Conservation (phyloP, 2,888 invertebrate species). For the Lumbricus terrestris region DNA sequence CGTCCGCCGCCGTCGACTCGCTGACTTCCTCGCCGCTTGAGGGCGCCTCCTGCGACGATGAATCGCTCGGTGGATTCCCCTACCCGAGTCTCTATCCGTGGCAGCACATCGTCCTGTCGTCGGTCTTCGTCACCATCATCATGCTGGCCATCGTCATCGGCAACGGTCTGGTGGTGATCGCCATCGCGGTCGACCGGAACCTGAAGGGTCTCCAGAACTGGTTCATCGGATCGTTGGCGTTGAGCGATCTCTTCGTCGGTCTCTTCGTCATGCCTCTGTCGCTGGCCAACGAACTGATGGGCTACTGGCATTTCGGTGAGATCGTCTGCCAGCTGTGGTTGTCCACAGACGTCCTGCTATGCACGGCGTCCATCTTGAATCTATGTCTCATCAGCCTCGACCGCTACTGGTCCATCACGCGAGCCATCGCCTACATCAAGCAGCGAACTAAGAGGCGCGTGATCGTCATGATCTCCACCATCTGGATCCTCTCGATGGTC, state of each 20-base stretch:
- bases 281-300: slow-evolving; percentile 92
- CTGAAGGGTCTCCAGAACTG: slow-evolving; percentile 94
- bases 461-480: slow-evolving; percentile 87
- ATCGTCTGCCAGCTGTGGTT: slow-evolving; percentile 61
- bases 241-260: slow-evolving; percentile 91
- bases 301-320: slow-evolving; percentile 67
- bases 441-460: slow-evolving; percentile 87
- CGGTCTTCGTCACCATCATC: slow-evolving; percentile 68
- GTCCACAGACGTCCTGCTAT: slow-evolving; percentile 59
- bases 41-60: not conserved
- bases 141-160: slow-evolving; percentile 77
- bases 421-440: slow-evolving; percentile 87
- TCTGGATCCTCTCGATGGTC: slow-evolving; percentile 89
- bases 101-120: slow-evolving; percentile 56
- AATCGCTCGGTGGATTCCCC: slow-evolving; percentile 15
- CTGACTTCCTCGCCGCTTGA: not conserved
- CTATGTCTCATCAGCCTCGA: slow-evolving; percentile 59
- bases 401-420: slow-evolving; percentile 84
- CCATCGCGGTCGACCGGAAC: slow-evolving; percentile 76
- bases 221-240: slow-evolving; percentile 94
- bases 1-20: not conserved
- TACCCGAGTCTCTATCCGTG: slow-evolving; percentile 85
- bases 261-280: slow-evolving; percentile 95
- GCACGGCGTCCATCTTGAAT: slow-evolving; percentile 60
- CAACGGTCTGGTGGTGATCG: slow-evolving; percentile 23